Conservation (phyloP, 2,797 vertebrate species). For the Cossypha polioptera region DNA sequence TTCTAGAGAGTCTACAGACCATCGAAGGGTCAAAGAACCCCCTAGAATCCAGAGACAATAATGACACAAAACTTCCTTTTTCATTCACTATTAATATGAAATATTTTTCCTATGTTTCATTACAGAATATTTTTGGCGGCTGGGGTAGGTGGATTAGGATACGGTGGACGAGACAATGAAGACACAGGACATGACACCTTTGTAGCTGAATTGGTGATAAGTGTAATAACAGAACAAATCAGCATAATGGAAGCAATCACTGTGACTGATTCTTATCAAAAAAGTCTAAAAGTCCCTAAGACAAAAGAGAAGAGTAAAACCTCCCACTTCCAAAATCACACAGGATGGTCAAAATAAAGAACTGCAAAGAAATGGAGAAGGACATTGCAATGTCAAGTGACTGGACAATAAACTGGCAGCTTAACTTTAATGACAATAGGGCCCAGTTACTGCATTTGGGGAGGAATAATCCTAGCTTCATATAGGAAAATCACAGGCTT, state of each 20-base stretch:
- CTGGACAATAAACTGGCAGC: neutral
- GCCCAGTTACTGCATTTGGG: neutral
- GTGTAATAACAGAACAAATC: neutral
- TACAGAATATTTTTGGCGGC: neutral
- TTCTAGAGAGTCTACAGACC: neutral
- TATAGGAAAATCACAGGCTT: neutral
- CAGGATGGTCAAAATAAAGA: neutral
- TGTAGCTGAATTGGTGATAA: neutral
- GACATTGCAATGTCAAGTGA: neutral
- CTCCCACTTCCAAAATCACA: neutral
- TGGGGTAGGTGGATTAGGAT: accelerated
- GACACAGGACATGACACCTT: neutral
- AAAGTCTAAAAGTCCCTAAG: neutral
- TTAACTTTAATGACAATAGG: neutral
- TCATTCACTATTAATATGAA: neutral
- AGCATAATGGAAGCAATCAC: neutral
- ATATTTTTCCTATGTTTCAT: neutral
- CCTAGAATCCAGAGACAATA: neutral
- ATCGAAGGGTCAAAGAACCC: neutral
- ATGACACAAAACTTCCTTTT: neutral
- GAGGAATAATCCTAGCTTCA: neutral
- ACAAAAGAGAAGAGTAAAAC: neutral
- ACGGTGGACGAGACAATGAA: accelerated
- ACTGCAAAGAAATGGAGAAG: neutral
- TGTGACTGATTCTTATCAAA: neutral